phyloP scores from a whole-genome alignment of 2,113 vertebrate species.

The Ivindomyrus marchei region DNA sequence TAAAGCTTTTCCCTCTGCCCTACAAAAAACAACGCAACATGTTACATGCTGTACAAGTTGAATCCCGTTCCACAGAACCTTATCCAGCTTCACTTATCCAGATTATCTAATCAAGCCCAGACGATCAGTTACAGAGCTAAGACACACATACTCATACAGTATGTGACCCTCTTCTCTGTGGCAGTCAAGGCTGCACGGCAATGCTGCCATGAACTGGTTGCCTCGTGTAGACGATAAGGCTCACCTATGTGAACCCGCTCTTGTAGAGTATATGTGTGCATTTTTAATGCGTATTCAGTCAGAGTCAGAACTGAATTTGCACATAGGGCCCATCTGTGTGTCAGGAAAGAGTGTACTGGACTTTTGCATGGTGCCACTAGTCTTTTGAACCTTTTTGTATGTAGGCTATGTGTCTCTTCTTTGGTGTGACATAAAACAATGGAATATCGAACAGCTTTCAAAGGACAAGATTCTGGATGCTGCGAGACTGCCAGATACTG shows the following conservation, averaged over 20 bases:
- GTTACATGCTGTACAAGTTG: neutral
- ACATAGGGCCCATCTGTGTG: neutral
- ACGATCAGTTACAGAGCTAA: neutral
- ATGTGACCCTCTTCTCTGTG: neutral
- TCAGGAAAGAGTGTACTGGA: neutral
- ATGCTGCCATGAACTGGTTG: neutral
- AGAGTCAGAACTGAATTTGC: neutral
- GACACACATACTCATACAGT: neutral
- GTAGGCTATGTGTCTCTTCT: neutral
- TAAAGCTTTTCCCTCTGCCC: neutral
- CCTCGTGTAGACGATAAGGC: neutral
- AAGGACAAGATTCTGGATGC: neutral
- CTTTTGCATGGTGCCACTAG: neutral
- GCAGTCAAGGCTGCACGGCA: neutral
- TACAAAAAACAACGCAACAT: neutral
- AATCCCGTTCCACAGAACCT: neutral
- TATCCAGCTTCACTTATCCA: neutral
- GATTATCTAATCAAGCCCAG: slow-evolving; percentile 3
- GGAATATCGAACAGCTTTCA: neutral
- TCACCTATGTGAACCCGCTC: neutral
- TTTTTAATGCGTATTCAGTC: neutral
- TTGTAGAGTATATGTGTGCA: neutral
- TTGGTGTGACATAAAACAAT: neutral
- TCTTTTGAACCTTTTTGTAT: neutral
- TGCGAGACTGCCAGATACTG: neutral